Base-by-base conservation (phyloP, 2,888 invertebrate species). In the Oasisia sp. region DNA sequence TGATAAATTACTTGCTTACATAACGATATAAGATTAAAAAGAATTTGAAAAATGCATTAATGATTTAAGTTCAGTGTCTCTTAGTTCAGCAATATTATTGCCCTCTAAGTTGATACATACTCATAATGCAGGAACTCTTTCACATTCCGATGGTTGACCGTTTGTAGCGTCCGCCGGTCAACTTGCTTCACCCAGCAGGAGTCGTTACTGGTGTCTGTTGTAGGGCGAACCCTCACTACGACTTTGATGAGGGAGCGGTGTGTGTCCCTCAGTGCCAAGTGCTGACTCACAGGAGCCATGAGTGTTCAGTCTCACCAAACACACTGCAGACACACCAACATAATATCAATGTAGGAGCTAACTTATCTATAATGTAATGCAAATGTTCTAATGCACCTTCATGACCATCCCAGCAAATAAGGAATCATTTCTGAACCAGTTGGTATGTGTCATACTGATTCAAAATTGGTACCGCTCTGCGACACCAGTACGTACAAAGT, bases 91-190 rank as follows among this genome's bases (percentile, higher is more conserved):
- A 91, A 91, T 56, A 56, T 50, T 32, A 91, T 32, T 45, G 89
- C 90, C 56, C 14, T 32, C 89, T 89, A 92, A 14, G 56, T 32
- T 14, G 74, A 74, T 32, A 94, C 95, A 94, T 94, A 96, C 95
- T 95, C 94, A 94, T 96, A 96, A 92, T 95, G 94, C 92, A 96
- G 94, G 90, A 94, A 95, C 93, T 95, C 95, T 11, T 94, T 94
- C 38, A 94, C 92, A 92, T 96, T 95, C 93, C 95, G 93, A 93
- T 95, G 95, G 92, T 96, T 96, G 92, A 95, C 93, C 32, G 95
- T 96, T 91, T 95, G 94, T 3, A 96, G 94, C 45, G 93, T 94
- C 89, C 94, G 94, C 2, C 93, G 93, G 50, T 93, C 91, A 5
- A 92, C 91, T 4, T 93, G 95, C 32, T 93, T 93, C 5, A 95